Evolutionary conservation across 2,113 vertebrate species (phyloP), one percentile per base, ranked within the genome.

Genomic region (Eidolon helvum): DNA sequence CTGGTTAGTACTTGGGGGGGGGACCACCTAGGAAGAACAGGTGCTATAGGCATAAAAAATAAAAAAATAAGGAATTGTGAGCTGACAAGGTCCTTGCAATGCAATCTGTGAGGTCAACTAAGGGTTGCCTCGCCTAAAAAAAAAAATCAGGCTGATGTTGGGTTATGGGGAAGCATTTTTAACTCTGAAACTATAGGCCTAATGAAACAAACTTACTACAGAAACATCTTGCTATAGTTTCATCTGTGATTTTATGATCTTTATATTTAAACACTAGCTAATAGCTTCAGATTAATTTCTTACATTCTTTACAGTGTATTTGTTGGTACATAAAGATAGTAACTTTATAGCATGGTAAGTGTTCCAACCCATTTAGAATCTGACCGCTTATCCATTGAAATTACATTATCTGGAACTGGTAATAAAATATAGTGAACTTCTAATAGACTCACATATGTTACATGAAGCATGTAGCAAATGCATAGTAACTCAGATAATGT

Each of bases 201-300:
- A 35, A 40, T 71, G 66, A 94, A 92, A 68, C 12, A 43, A 68
- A 94, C 19, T 65, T 61, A 26, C 30, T 83, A 79, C 26, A 74
- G 38, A 94, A 92, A 45, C 87, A 66, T 26, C 35, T 96, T 69
- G 11, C 43, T 95, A 59, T 95, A 59, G 38, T 92, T 94, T 92
- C 43, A 69, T 84, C 48, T 92, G n/a, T 77, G 72, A 59, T n/a
- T 91, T 83, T 92, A 45, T 82, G 43, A 24, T 72, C 65, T 87
- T 85, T 69, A 80, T 87, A 74, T 83, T 90, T 83, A 84, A 79
- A 83, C 26, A 65, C 1, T 74, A 87, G 59, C 33, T 79, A 72
- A 77, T 93, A 90, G 12, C 26, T 83, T 93, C 35, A 84, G 21
- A 74, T 92, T 65, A 92, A 66, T 26, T 83, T 86, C 91, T 96